Conservation (phyloP, 2,888 invertebrate genomes). For the Polyommatus icarus region DNA sequence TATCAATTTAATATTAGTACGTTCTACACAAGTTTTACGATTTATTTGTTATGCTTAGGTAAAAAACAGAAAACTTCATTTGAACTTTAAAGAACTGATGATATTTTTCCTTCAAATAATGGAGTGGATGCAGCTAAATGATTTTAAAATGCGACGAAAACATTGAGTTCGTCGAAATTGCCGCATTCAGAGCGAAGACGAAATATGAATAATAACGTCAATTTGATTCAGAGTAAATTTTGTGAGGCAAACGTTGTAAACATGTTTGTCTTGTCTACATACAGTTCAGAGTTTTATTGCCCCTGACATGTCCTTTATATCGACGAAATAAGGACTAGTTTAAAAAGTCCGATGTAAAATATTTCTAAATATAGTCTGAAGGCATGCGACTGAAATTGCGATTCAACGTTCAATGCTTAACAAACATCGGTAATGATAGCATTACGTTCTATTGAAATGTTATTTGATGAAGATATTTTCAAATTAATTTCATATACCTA, state of each 20-base stretch:
- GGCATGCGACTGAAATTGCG: neutral
- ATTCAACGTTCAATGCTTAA: neutral
- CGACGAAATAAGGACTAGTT: neutral
- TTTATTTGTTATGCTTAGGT: no score
- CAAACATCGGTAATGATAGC: constrained; percentile 5
- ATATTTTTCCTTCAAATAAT: no score
- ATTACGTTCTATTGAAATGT: constrained; percentile 14
- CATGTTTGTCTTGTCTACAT: constrained; percentile 56
- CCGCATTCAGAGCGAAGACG: constrained; percentile 52
- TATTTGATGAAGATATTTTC: neutral
- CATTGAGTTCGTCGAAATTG: constrained; percentile 45
- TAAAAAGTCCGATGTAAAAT: neutral
- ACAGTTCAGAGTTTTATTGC: neutral
- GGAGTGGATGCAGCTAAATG: neutral
- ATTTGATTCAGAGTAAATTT: constrained; percentile 54
- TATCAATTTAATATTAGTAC: no score
- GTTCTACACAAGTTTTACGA: no score
- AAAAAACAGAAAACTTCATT: neutral
- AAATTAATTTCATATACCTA: neutral
- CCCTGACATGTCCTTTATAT: neutral
- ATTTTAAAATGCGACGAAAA: neutral
- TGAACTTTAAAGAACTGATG: neutral
- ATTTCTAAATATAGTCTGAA: neutral
- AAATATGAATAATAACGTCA: constrained; percentile 51
- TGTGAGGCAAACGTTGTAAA: constrained; percentile 56